phyloP scores from a whole-genome alignment of 2,113 vertebrate species.

The Ictalurus furcatus region DNA sequence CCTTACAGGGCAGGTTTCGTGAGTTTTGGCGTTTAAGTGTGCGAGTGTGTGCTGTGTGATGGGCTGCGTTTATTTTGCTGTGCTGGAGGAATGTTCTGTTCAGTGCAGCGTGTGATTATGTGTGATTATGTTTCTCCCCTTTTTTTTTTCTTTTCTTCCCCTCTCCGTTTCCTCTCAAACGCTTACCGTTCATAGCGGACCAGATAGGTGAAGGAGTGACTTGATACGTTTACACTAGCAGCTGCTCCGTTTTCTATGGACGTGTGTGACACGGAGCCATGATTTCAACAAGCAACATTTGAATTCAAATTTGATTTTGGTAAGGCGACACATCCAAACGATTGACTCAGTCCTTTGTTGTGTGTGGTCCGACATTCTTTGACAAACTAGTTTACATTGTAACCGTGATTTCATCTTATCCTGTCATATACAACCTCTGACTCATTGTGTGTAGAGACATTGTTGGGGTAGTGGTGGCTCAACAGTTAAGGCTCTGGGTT shows the following conservation, averaged over 20 bases:
- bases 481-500: too few species aligned
- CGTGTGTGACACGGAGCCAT: not conserved
- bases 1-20: conserved; percentile 29
- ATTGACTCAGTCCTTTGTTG: not conserved
- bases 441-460: not conserved
- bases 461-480: not conserved
- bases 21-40: conserved; percentile 4
- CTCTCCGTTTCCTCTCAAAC: not conserved
- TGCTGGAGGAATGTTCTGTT: conserved; percentile 37
- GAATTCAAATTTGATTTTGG: not conserved
- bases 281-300: not conserved
- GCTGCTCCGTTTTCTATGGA: not conserved
- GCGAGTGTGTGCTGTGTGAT: not conserved
- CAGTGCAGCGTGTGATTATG: conserved; percentile 32
- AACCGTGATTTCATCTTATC: not conserved
- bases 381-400: too few species aligned
- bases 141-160: not conserved
- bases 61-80: conserved; percentile 45
- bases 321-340: not conserved
- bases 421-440: not conserved
- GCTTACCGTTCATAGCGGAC: not conserved
- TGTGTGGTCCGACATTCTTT: not conserved
- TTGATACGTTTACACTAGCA: not conserved
- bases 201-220: not conserved
- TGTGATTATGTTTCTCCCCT: not conserved